phyloP scores from a whole-genome alignment of 2,113 vertebrate genomes.

The Anas platyrhynchos region DNA sequence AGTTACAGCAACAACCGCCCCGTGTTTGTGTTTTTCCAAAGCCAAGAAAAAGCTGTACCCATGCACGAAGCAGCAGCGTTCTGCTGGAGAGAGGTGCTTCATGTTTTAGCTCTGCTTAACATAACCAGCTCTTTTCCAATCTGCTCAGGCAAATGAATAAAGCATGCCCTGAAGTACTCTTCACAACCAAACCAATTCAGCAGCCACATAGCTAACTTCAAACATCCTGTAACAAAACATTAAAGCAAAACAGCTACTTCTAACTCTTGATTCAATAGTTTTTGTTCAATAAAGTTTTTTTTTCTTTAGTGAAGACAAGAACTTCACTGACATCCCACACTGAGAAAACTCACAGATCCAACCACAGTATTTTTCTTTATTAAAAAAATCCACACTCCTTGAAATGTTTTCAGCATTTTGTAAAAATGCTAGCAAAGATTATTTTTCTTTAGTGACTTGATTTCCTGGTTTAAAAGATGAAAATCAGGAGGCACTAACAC shows the following conservation, averaged over 20 bases:
- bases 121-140: neutral
- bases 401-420: neutral
- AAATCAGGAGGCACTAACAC: neutral
- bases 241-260: neutral
- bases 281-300: neutral
- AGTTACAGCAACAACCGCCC: neutral
- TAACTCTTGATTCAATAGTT: neutral
- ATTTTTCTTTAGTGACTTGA: neutral
- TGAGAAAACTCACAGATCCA: neutral
- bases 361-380: neutral
- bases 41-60: neutral
- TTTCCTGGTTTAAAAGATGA: neutral
- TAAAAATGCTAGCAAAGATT: neutral
- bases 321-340: neutral
- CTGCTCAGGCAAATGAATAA: neutral
- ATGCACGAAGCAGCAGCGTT: neutral
- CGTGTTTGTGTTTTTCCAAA: neutral
- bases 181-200: neutral
- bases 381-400: neutral
- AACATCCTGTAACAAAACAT: neutral
- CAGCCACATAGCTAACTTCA: conserved; percentile 13
- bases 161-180: neutral
- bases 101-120: neutral
- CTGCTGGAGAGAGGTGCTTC: neutral
- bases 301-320: neutral